Evolutionary conservation across 1,140 invertebrate genomes (phyloP).

Genomic region (Polypedilum pembai): DNA sequence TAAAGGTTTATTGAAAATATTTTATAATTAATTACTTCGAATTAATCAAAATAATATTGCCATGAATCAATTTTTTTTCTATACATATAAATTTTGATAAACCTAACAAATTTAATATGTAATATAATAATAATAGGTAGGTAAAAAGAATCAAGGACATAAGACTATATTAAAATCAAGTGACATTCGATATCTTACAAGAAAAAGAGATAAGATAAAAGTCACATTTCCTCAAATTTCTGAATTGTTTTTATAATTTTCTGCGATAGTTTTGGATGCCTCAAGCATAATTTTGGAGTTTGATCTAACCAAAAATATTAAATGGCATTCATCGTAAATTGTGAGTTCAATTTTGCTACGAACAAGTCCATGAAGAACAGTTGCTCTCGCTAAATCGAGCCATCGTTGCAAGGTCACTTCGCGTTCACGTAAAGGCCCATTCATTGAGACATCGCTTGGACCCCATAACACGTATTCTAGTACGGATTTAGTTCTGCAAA

Average conservation of each 20-base stretch:
- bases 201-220: neutral
- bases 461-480: constrained; percentile 80
- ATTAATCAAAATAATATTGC: too few relatives aligned
- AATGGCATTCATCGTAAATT: constrained; percentile 68
- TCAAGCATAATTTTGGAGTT: constrained; percentile 71
- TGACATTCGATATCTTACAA: neutral
- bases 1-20: too few relatives aligned
- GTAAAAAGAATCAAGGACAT: neutral
- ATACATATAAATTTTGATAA: neutral
- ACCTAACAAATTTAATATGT: neutral
- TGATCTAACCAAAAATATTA: constrained; percentile 72
- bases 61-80: too few relatives aligned
- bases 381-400: constrained; percentile 75
- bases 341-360: constrained; percentile 63
- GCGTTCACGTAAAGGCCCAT: constrained; percentile 55
- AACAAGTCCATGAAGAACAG: constrained; percentile 67
- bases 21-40: too few relatives aligned
- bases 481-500: constrained; percentile 56
- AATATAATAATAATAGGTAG: neutral
- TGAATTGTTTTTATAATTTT: neutral
- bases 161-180: neutral
- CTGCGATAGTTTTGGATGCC: constrained; percentile 49
- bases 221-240: neutral
- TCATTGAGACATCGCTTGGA: constrained; percentile 62
- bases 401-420: constrained; percentile 67